These are phyloP conservation scores for Reticulitermes lucifugus DNA, from an alignment of 2,888 invertebrate species.

Conservation along the genomic window DNA sequence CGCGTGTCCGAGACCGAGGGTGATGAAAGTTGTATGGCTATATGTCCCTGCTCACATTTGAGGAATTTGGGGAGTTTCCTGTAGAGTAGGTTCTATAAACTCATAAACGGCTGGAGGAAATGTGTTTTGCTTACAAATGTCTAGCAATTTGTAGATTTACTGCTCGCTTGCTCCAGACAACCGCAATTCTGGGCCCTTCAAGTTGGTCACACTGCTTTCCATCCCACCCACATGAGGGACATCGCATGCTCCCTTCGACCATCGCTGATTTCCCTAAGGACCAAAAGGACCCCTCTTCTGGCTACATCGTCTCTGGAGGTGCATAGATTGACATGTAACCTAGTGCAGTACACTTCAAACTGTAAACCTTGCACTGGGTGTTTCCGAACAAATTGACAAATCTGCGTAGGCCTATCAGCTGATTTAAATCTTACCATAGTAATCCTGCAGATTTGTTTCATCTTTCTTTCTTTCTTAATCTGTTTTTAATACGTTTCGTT, in stretches of 20 bases:
- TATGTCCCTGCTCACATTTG: not conserved
- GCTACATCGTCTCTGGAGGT: not conserved
- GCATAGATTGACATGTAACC: not conserved
- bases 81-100: not conserved
- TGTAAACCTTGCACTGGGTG: too few species aligned
- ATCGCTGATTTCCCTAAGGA: constrained; percentile 27
- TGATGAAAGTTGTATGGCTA: not conserved
- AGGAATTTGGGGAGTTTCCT: not conserved
- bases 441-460: too few species aligned
- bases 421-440: too few species aligned
- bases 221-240: constrained; percentile 14
- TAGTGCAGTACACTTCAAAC: too few species aligned
- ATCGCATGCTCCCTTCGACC: constrained; percentile 5
- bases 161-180: not conserved
- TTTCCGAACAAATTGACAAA: too few species aligned
- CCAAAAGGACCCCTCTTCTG: not conserved
- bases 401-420: too few species aligned
- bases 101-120: not conserved
- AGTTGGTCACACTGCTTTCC: constrained; percentile 16
- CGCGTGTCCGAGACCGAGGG: not conserved
- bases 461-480: too few species aligned
- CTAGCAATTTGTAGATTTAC: constrained; percentile 16
- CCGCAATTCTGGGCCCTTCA: not conserved
- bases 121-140: not conserved
- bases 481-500: too few species aligned